phyloP scores from a whole-genome alignment of 2,888 invertebrate species.

The Gortyna flavago region DNA sequence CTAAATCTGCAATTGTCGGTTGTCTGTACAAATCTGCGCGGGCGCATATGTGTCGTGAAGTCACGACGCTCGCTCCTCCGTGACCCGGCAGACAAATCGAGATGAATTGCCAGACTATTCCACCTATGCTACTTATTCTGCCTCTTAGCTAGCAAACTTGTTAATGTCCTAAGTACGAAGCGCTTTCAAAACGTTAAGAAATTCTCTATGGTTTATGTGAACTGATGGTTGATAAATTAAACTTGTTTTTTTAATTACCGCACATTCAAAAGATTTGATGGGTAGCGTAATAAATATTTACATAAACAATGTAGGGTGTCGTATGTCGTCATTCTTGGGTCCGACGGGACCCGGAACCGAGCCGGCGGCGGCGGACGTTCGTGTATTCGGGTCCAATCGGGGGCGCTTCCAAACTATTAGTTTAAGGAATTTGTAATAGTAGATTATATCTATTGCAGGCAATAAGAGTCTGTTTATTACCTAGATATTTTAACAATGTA shows the following conservation, averaged over 20 bases:
- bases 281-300: neutral
- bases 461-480: neutral
- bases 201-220: conserved; percentile 13
- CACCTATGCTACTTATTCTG: conserved; percentile 64
- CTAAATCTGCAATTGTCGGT: conserved; percentile 64
- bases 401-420: neutral
- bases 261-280: neutral
- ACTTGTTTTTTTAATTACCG: neutral
- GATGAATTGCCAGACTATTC: conserved; percentile 85
- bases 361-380: no score
- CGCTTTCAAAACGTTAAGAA: conserved; percentile 70
- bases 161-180: conserved; percentile 68
- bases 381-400: neutral
- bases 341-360: neutral
- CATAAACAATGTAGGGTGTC: neutral
- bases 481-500: neutral
- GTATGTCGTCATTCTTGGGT: neutral
- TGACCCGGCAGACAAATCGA: conserved; percentile 88
- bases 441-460: neutral
- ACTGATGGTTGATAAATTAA: neutral
- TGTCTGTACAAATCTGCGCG: conserved; percentile 65
- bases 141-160: conserved; percentile 67
- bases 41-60: conserved; percentile 73
- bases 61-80: conserved; percentile 82
- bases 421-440: neutral